Evolutionary conservation across 2,113 vertebrate species (phyloP).

Genomic region (Nettapus auritus): DNA sequence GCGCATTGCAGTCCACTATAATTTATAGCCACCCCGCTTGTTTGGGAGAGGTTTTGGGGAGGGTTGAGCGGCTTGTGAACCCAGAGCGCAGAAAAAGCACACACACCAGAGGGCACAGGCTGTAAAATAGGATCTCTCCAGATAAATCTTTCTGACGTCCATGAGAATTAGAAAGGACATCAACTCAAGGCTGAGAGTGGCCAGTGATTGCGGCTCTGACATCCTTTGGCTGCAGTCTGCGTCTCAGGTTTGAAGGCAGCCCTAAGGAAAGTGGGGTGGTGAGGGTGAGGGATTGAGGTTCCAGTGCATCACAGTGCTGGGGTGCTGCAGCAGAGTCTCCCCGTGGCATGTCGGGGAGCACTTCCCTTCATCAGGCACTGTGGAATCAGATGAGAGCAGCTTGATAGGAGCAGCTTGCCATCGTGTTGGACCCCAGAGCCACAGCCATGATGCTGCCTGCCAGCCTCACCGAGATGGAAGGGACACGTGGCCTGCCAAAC

Average conservation of each 20-base stretch:
- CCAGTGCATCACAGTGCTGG: background rate
- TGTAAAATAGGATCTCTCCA: background rate
- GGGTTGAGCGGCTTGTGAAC: background rate
- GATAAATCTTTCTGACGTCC: conserved; percentile 39
- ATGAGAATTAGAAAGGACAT: background rate
- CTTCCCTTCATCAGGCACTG: background rate
- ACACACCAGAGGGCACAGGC: background rate
- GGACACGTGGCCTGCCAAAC: background rate
- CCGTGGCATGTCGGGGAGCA: background rate
- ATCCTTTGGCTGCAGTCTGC: background rate
- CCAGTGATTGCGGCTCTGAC: background rate
- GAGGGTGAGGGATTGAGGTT: background rate
- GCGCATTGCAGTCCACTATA: background rate
- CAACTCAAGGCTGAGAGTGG: fast-evolving
- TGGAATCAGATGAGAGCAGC: background rate
- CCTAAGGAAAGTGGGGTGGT: background rate
- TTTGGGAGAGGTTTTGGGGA: background rate
- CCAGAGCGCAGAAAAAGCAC: background rate
- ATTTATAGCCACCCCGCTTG: background rate
- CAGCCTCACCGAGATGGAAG: fast-evolving
- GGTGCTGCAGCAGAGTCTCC: background rate
- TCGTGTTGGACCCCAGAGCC: background rate
- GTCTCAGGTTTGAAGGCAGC: background rate
- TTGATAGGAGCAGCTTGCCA: background rate
- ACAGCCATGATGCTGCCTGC: fast-evolving